Base-by-base conservation (phyloP, 35 echinoderm and acorn worm species). In the Holothuria glaberrima region DNA sequence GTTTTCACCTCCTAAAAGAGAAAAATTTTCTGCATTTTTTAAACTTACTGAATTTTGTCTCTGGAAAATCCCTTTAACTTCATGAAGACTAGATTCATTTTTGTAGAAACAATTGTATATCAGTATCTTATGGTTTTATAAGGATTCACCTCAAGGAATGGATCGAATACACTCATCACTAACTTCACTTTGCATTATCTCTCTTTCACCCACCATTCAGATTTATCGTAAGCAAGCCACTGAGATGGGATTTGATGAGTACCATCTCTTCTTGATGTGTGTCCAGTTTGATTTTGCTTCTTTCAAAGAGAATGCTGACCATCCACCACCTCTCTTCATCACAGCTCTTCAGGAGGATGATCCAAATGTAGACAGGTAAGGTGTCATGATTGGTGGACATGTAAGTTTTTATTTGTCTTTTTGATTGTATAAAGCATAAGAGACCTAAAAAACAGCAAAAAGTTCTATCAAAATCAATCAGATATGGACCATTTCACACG, bases 251-350 rank as follows among this genome's bases (percentile, higher is more conserved):
- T 99, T 99, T 93, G 97, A 99, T 85, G 91, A 93, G 76, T 99
- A 63, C 45, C 97, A 99, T 68, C 88, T 99, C 22, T 99, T 95
- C 86, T 48, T 95, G 66, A 52, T 91, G 41, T 99, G 93, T 81
- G 97, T 99, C 63, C 97, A 95, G 85, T 99, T 99, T 99, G 97
- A 99, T 80, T 99, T 99, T 99, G 97, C 97, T 0, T 76, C 88
- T 32, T 89, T 87, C 71, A 99, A 99, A 63, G 88, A 91, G 14
- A 92, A 98, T 67, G 93, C 97, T 54, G 97, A 99, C 33, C 96
- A 92, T 21, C 93, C 97, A 16, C 93, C 97, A 13, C 97, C 97
- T 33, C 83, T 99, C 48, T 99, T 99, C 71, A 99, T 99, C 82
- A 99, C 97, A 20, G 97, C 97, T 2, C 87, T 99, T 18, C 97